Base-by-base conservation (phyloP, 2,113 vertebrate genomes). In the Camelus bactrianus region DNA sequence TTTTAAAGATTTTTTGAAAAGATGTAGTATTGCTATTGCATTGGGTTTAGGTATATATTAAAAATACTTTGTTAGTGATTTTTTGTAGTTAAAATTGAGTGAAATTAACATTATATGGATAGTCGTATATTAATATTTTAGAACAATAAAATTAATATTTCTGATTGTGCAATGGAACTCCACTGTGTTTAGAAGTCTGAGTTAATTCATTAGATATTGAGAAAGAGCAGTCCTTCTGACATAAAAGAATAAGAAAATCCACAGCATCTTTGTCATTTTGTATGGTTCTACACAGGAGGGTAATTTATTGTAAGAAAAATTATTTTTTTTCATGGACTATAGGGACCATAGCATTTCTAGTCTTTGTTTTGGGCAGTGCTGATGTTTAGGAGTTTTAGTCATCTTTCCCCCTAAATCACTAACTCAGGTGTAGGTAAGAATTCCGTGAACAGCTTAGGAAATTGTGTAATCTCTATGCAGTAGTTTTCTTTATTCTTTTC, bases 1-100 rank as follows among this genome's bases (percentile, higher is more conserved):
- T 95, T 69, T 69, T 96, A 94, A 98, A 97, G 24, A 76, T 87
- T 97, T 32, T 92, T 97, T 95, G 5, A 70, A 94, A 95, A 96
- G 84, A 84, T 97, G 32, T 96, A 96, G 48, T 86, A 79, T 81
- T 97, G 42, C 91, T 81, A 83, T 92, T 56, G 52, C 76, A 91
- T 92, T 97, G 91, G 62, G 77, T 94, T 96, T 88, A 97, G 93
- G 88, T 90, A 70, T 89, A 86, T 95, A 84, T 92, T 72, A 38
- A 92, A 95, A 97, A 70, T 77, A 87, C 89, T 96, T 94, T 70
- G n/a, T 89, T 87, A 97, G 97, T 94, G 82, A 92, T 67, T 97
- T 96, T 97, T 94, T 90, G 56, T 81, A 96, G 65, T 77, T 94
- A 75, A 96, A 85, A 50, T 4, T 19, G 32, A 97, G 81, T 96